Evolutionary conservation across 2,888 invertebrate species (phyloP), one percentile per base, ranked within the genome.

Genomic region (Agrilus biguttatus): DNA sequence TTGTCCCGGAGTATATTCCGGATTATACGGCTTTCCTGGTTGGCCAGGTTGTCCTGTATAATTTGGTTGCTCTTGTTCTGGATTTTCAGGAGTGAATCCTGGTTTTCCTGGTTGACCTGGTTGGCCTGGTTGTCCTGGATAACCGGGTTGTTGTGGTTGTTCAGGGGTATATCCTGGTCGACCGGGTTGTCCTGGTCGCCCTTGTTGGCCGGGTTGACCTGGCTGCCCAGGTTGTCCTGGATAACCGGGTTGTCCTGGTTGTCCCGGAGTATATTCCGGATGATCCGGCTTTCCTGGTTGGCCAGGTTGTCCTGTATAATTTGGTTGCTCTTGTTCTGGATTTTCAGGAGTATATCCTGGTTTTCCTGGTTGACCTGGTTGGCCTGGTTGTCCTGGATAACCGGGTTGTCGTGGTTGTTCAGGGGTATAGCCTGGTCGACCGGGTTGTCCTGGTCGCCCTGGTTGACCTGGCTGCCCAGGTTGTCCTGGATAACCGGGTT

Each of bases 381-480:
- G 33, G 10, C 49, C 49, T 36, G 49, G 43, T 36, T 41, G 41
- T 21, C 49, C 47, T 37, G 52, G 46, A 33, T 43, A 45, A 38
- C 48, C 47, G 8, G 38, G 32, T 19, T 41, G 44, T 5, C 6
- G 36, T 12, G 35, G 38, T 12, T 34, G 23, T 34, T 23, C 33
- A 2, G 28, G 8, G 12, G 19, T 17, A 28, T 21, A 1, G 21
- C 40, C 39, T 8, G 28, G 14, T 36, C 36, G 49, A 14, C 33
- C 32, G 8, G 33, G 13, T 5, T 28, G 14, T 14, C 41, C 28
- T 10, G 8, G 28, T 2, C 5, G 10, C 4, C 17, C 17, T 2
- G 45, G 47, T 43, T 45, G 40, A 1, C 41, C 35, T 43, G 52
- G 7, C 49, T 49, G 33, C 8, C 43, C 39, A n/a, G 43, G 44